Evolutionary conservation across 2,797 vertebrate species (phyloP).

Genomic region (Strix occidentalis): DNA sequence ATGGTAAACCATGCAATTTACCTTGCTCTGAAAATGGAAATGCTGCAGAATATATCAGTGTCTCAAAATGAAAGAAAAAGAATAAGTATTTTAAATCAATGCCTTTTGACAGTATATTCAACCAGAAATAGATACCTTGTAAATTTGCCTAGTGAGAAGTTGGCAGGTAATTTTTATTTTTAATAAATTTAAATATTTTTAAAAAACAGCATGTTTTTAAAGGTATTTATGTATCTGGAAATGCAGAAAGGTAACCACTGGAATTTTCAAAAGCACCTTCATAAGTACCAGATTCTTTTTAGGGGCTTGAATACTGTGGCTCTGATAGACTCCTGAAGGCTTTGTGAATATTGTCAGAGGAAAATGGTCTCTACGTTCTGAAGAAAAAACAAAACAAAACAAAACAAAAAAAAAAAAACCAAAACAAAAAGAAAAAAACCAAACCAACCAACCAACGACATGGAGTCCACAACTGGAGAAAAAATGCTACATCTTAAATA

Average conservation of each 20-base stretch:
- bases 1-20: neutral
- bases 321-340: neutral
- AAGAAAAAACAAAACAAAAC: neutral
- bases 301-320: neutral
- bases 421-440: too few relatives aligned
- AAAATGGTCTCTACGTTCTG: neutral
- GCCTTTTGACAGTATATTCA: neutral
- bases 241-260: neutral
- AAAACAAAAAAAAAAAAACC: too few relatives aligned
- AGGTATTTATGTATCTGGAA: neutral
- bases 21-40: neutral
- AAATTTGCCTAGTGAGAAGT: neutral
- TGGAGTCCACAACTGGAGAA: neutral
- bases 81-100: neutral
- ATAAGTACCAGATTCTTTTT: neutral
- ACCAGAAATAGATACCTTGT: neutral
- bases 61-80: neutral
- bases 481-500: neutral
- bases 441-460: neutral
- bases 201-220: neutral
- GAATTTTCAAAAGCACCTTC: neutral
- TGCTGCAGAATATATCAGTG: neutral
- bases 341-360: neutral
- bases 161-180: neutral
- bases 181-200: neutral